These are phyloP conservation scores for Poeciliopsis retropinna DNA, from an alignment of 2,113 vertebrate species.

Conservation along the genomic window DNA sequence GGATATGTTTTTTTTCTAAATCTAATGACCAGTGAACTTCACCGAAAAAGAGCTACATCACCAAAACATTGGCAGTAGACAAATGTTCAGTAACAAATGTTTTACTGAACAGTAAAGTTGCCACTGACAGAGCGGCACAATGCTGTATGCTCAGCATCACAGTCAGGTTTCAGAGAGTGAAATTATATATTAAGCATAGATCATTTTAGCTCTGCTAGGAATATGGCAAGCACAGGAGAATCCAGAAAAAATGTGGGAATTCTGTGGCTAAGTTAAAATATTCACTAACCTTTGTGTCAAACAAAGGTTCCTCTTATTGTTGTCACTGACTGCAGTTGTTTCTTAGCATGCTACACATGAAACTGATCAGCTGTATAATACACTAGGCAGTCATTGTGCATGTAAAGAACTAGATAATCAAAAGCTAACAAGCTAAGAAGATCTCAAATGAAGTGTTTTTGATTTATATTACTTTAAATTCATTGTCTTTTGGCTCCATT, in stretches of 20 bases:
- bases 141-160: constrained; percentile 6
- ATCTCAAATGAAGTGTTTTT: not conserved
- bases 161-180: constrained; percentile 29
- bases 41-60: too few species aligned
- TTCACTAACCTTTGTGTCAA: too few species aligned
- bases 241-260: not conserved
- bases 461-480: not conserved
- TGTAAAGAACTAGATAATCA: not conserved
- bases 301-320: too few species aligned
- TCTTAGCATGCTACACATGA: too few species aligned
- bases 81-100: too few species aligned
- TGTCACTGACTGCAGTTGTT: too few species aligned
- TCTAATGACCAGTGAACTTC: too few species aligned
- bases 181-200: constrained; percentile 43
- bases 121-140: constrained; percentile 5
- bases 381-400: not conserved
- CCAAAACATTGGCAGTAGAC: too few species aligned
- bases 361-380: not conserved
- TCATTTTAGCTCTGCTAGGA: constrained; percentile 4
- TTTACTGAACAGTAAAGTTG: constrained; percentile 10
- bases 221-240: not conserved
- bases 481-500: not conserved
- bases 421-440: not conserved
- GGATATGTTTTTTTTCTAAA: too few species aligned
- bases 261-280: too few species aligned